Evolutionary conservation across 2,797 vertebrate species (phyloP).

Genomic region (Mus minutoides): DNA sequence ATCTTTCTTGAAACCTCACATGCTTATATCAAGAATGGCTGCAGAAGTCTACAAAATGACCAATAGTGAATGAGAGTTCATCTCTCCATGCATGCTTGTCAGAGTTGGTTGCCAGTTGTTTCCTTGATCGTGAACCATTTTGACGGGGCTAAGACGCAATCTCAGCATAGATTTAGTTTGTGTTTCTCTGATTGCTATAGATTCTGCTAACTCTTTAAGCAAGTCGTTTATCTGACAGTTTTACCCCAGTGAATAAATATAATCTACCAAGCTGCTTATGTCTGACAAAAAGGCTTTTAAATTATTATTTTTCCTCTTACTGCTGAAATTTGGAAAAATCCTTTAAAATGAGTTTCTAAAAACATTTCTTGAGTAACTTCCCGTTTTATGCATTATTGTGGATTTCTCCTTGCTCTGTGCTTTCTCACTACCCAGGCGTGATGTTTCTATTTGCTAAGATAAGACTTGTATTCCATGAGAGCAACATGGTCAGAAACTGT

Average conservation of each 20-base stretch:
- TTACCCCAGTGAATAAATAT: neutral
- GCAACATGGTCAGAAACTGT: neutral
- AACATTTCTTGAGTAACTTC: neutral
- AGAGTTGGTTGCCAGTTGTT: no score
- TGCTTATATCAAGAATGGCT: neutral
- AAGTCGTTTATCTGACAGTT: neutral
- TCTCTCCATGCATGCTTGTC: neutral
- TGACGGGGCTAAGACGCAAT: neutral
- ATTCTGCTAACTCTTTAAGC: neutral
- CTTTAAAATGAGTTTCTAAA: neutral
- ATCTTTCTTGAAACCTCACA: neutral
- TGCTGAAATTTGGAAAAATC: neutral
- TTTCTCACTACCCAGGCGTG: neutral
- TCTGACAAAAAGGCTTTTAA: neutral
- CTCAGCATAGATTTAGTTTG: neutral
- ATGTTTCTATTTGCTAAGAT: neutral
- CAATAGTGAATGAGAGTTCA: no score
- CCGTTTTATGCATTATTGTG: neutral
- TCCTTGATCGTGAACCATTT: neutral
- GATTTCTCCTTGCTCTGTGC: neutral
- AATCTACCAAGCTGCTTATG: neutral
- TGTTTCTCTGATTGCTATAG: neutral
- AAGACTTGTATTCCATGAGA: neutral
- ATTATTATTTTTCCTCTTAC: conserved; percentile 8
- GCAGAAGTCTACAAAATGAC: neutral